Evolutionary conservation across 2,888 invertebrate species (phyloP), one percentile per base, ranked within the genome.

Genomic region (Cyclophora punctaria): DNA sequence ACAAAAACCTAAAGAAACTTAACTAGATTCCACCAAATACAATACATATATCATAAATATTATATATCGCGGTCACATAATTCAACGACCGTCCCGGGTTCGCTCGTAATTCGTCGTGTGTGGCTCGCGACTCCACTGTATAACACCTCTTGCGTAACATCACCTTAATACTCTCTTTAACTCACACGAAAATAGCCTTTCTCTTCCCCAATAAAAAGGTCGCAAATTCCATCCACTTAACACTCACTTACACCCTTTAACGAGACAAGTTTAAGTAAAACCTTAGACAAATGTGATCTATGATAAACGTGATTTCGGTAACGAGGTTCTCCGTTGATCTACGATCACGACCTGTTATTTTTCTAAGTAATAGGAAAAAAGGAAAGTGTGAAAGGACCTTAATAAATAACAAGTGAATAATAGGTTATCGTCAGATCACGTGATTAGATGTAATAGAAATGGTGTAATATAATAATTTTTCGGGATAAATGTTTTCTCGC

Each of bases 241-340:
- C 40, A 5, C 6, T 35, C 7, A 60, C 56, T 67, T 79, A 67
- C 3, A 58, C 37, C 67, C 40, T 66, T 75, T 53, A 57, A 3
- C 2, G n/a, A 35, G 45, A 49, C 48, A 53, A 53, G 50, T 63
- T 55, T 68, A 76, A 68, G 71, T 78, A 80, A 81, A 80, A 78
- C 80, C 83, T 83, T 82, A 82, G 83, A 84, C 82, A 78, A 84
- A 80, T 80, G 86, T 85, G 85, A 86, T 86, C 80, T 84, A 86
- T 84, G 86, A 86, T 84, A 82, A 83, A 82, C 83, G 81, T 83
- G 86, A 84, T 85, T 87, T 86, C 66, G 78, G 86, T 86, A 87
- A 87, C 87, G 79, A 86, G 86, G 71, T 69, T 66, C 69, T 59
- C 66, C 74, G 69, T 71, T 83, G 87, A 87, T 83, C 73, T 73